Conservation (phyloP, 2,113 vertebrate genomes). For the Mormyrus iriodes region DNA sequence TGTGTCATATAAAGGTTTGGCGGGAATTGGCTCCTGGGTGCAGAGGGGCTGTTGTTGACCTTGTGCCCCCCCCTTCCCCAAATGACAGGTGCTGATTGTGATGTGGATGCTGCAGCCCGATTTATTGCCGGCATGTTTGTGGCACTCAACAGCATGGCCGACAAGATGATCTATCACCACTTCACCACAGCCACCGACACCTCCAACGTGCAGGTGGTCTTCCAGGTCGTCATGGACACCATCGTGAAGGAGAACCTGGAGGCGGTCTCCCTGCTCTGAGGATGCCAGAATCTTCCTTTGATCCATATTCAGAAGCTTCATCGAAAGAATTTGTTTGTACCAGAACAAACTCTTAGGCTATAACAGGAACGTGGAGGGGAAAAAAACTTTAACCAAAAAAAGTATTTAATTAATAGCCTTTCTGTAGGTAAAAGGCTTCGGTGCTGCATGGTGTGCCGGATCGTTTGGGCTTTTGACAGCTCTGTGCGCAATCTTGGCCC, state of each 20-base stretch:
- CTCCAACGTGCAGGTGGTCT: constrained; percentile 66
- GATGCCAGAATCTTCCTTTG: not conserved
- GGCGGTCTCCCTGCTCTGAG: constrained; percentile 60
- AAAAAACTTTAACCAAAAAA: not conserved
- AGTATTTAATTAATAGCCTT: not conserved
- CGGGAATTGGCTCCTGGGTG: not conserved
- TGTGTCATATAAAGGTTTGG: not conserved
- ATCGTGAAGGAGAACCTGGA: constrained; percentile 68
- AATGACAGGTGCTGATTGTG: constrained; percentile 59
- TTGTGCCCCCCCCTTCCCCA: not conserved
- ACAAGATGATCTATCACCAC: constrained; percentile 64
- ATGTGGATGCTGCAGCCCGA: constrained; percentile 62
- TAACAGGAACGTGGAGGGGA: not conserved
- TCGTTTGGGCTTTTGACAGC: not conserved
- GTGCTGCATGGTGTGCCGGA: not conserved
- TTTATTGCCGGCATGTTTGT: constrained; percentile 59
- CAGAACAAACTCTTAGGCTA: constrained; percentile 15
- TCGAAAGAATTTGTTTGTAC: not conserved
- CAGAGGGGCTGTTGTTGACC: not conserved
- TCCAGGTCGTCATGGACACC: constrained; percentile 71
- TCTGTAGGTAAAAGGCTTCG: not conserved
- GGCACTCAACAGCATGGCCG: constrained; percentile 48
- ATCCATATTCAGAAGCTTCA: not conserved
- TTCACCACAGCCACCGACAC: constrained; percentile 71
- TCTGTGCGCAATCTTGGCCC: not conserved